Evolutionary conservation across 2,888 invertebrate genomes (phyloP).

Genomic region (Stictocephala bisonia): DNA sequence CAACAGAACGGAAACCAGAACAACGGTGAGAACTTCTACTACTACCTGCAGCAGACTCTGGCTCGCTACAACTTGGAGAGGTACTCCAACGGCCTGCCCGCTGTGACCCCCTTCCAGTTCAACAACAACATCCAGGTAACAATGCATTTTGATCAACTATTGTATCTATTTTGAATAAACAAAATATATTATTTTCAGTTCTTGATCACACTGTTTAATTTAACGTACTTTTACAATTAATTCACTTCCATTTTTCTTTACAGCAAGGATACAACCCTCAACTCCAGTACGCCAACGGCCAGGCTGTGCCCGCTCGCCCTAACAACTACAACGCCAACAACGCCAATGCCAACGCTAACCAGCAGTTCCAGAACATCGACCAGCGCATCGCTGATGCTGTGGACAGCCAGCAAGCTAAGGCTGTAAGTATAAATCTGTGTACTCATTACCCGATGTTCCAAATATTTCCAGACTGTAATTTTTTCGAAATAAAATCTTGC

Average conservation of each 20-base stretch:
- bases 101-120: conserved; percentile 66
- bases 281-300: conserved; percentile 69
- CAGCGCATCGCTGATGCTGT: conserved; percentile 71
- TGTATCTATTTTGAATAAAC: too few relatives aligned
- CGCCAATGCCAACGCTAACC: conserved; percentile 61
- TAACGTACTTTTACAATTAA: too few relatives aligned
- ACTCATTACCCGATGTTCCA: too few relatives aligned
- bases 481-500: too few relatives aligned
- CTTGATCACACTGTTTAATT: too few relatives aligned
- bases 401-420: conserved; percentile 62
- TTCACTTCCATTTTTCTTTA: conserved; percentile 4
- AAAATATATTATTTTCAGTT: too few relatives aligned
- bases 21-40: conserved; percentile 64
- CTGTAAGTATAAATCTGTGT: too few relatives aligned
- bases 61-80: conserved; percentile 70
- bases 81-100: conserved; percentile 67
- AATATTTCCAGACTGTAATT: too few relatives aligned
- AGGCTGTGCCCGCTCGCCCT: conserved; percentile 68
- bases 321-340: conserved; percentile 66
- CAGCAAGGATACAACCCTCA: conserved; percentile 70
- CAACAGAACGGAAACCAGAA: conserved; percentile 45
- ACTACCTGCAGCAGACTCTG: conserved; percentile 74
- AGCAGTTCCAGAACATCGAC: conserved; percentile 67
- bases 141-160: too few relatives aligned
- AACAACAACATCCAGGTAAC: conserved; percentile 60